Percentiles rank a stretch among this genome's conserved stretches.
These are phyloP conservation scores for Coluber constrictor DNA, from an alignment of 2,797 vertebrate species.

Conservation along the genomic window DNA sequence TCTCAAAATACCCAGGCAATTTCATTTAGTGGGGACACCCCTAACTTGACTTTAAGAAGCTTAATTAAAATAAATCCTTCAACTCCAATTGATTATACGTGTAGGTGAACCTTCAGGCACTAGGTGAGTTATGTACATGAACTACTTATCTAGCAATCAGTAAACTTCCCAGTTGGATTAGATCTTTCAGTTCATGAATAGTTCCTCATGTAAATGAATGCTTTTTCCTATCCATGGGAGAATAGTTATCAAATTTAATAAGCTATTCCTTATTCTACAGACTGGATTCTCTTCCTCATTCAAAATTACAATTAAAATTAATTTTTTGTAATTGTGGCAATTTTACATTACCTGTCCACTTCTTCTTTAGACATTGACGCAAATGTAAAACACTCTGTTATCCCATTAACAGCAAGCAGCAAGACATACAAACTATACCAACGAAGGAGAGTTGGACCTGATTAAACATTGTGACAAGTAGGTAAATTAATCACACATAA, in stretches of 20 bases:
- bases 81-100: not conserved
- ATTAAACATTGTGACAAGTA: constrained; percentile 24
- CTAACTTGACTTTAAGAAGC: not conserved
- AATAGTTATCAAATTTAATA: not conserved
- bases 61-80: not conserved
- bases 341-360: constrained; percentile 85
- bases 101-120: not conserved
- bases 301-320: not conserved
- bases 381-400: constrained; percentile 94
- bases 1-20: not conserved
- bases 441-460: constrained; percentile 86
- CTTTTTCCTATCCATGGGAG: not conserved
- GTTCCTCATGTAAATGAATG: not conserved
- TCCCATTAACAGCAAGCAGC: constrained; percentile 89
- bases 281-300: not conserved
- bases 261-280: not conserved
- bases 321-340: not conserved
- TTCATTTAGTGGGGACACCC: not conserved
- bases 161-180: not conserved
- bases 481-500: not conserved
- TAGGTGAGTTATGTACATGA: not conserved
- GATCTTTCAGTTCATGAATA: not conserved
- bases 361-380: constrained; percentile 94
- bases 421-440: constrained; percentile 91
- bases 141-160: not conserved